These are phyloP conservation scores for Tipula lateralis DNA, from an alignment of 2,888 invertebrate species.

Conservation along the genomic window DNA sequence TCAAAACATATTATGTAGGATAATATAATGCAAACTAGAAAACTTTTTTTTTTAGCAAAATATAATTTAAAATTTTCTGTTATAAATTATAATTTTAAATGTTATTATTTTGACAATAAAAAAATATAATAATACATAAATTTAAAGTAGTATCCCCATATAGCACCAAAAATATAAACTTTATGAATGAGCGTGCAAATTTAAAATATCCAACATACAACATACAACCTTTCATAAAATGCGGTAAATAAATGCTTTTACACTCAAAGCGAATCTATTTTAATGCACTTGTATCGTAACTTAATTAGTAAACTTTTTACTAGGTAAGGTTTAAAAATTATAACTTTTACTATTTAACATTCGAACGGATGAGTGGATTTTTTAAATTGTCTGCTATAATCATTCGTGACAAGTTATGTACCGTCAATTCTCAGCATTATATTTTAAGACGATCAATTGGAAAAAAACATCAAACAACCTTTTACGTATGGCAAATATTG, in stretches of 20 bases:
- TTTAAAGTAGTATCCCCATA: neutral
- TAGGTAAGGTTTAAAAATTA: neutral
- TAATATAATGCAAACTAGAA: conserved; percentile 11
- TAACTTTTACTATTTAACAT: neutral
- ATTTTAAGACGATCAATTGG: neutral
- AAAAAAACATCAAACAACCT: neutral
- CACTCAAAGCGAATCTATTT: neutral
- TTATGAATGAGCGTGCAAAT: neutral
- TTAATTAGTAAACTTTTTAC: neutral
- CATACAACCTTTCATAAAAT: neutral
- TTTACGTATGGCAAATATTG: neutral
- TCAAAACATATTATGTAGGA: neutral
- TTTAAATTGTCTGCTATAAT: neutral
- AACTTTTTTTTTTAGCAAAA: neutral
- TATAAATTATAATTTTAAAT: conserved; percentile 1
- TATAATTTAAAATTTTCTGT: neutral
- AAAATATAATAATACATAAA: neutral
- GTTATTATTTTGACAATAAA: neutral
- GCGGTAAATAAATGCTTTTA: neutral
- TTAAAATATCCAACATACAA: neutral
- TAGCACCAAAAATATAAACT: neutral
- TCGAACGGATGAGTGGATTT: neutral
- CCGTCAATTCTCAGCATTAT: neutral
- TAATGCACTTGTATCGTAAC: neutral
- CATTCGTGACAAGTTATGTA: neutral